Conservation (phyloP, 92 coral and sea anemone genomes). For the Epizoanthus fatuus region DNA sequence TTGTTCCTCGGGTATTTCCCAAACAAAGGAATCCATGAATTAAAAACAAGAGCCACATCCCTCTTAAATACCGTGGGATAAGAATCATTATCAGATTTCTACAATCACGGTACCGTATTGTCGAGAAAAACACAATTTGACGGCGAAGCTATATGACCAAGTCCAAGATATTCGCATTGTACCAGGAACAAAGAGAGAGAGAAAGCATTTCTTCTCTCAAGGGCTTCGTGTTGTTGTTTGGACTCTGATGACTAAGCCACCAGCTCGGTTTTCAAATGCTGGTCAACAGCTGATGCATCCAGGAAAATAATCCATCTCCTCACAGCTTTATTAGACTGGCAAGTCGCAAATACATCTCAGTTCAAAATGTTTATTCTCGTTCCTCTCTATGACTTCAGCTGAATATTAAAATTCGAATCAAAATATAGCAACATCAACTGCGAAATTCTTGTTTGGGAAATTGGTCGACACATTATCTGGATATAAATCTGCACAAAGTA, state of each 20-base stretch:
- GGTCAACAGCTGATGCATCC: not conserved
- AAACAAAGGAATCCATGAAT: not conserved
- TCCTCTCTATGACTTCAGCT: not conserved
- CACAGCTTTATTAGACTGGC: not conserved
- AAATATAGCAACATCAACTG: not conserved
- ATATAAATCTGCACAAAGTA: not conserved
- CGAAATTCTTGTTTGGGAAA: not conserved
- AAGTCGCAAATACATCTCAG: not conserved
- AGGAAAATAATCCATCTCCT: not conserved
- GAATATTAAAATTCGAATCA: not conserved
- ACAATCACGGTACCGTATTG: not conserved
- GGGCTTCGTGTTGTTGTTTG: not conserved
- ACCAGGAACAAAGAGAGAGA: not conserved
- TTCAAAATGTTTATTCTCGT: not conserved
- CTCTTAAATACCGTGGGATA: not conserved
- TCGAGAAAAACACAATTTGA: not conserved
- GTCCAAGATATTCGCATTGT: not conserved
- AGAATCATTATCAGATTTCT: not conserved
- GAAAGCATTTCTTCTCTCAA: not conserved
- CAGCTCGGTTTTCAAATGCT: not conserved
- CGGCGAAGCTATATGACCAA: not conserved
- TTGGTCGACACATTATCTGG: not conserved
- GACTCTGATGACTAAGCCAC: not conserved
- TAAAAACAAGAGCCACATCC: not conserved
- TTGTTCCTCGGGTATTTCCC: not conserved